Base-by-base conservation (phyloP, 92 coral and sea anemone species). In the Zoanthus solanderi region DNA sequence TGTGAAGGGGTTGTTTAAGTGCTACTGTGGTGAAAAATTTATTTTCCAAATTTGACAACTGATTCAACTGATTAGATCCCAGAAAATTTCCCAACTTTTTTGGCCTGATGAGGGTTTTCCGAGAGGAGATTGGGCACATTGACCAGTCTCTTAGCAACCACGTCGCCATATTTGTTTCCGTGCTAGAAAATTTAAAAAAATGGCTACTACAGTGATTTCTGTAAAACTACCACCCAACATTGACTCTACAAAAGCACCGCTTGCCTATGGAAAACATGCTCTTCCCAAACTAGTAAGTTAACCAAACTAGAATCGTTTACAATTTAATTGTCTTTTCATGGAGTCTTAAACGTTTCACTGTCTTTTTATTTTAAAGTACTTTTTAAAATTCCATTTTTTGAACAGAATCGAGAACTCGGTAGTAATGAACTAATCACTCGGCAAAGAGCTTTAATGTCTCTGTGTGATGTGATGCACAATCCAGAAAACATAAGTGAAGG, bases 391-490 rank as follows among this genome's bases (percentile, higher is more conserved):
- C 42, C 42, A 37, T 37, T 37, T 37, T 37, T 17, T 32, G 71
- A 79, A 32, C 73, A 68, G 99, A 97, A 97, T 83, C 96, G 96
- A 17, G 99, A 97, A 53, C 87, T 97, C 60, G 95, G 93, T 77
- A 94, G 95, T 53, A 42, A 84, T 16, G 99, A 95, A 46, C 92
- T 97, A 16, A 85, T 91, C 66, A 93, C 97, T 46, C 89, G 95
- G 9, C 99, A 97, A 60, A 90, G 96, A 82, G 99, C 99, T 16
- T 83, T 97, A 72, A 97, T 97, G 99, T 84, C 98, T 14, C 91
- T 97, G 4, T 92, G 99, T 76, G 99, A 97, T 91, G 93, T 95
- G 48, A 90, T 97, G 96, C 99, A 97, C 69, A 94, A 97, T 75
- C 98, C 99, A 34, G 99, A 97, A 71, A 88, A 92, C 71, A 95